Evolutionary conservation across 2,888 invertebrate species (phyloP).

Genomic region (Melikaiella ostensackeni): DNA sequence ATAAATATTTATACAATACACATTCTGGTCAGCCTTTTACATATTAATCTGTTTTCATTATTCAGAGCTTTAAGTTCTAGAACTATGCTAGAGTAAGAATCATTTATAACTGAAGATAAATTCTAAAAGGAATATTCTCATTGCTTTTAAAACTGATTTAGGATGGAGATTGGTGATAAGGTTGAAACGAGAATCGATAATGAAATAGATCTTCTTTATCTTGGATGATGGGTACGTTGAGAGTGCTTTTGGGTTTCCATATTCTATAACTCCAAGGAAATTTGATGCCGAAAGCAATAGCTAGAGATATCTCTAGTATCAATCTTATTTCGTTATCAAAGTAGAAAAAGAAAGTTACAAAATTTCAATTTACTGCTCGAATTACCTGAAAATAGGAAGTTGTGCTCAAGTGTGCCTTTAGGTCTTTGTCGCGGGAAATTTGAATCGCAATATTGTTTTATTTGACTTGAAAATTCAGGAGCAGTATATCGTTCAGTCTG

Average conservation of each 20-base stretch:
- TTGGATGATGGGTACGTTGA: not conserved
- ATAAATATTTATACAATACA: conserved; percentile 65
- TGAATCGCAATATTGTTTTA: no score
- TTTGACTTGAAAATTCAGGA: not conserved
- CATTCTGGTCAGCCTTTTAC: conserved; percentile 21
- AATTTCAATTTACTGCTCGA: no score
- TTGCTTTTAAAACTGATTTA: not conserved
- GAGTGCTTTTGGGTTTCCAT: not conserved
- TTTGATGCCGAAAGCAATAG: not conserved
- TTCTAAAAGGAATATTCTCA: not conserved
- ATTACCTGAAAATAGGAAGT: no score
- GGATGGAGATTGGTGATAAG: not conserved
- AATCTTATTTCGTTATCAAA: not conserved
- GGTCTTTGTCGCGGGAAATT: no score
- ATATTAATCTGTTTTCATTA: conserved; percentile 10
- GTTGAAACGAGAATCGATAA: not conserved
- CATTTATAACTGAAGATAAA: not conserved
- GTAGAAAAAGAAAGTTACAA: no score
- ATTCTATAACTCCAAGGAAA: not conserved
- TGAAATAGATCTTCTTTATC: not conserved
- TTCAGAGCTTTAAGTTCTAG: not conserved
- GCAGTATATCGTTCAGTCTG: not conserved
- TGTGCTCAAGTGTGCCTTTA: no score
- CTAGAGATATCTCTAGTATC: not conserved
- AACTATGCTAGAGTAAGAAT: not conserved